Base-by-base conservation (phyloP, 2,888 invertebrate genomes). In the Tipula unca region DNA sequence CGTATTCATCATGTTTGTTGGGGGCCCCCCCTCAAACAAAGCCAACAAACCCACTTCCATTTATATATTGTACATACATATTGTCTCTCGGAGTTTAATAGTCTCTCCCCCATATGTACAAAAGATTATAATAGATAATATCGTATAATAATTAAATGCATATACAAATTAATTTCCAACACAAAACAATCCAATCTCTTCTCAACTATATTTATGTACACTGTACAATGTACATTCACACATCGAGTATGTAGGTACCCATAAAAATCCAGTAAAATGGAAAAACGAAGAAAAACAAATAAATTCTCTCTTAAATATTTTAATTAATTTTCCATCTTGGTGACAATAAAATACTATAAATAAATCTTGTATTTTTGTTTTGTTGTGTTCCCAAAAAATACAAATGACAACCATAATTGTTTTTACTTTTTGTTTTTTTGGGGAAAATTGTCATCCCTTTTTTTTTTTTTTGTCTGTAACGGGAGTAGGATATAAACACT, bases 301-400 rank as follows among this genome's bases (percentile, higher is more conserved):
- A 69, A 69, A 69, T 69, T 69, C 14, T 69, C 69, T 10, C 25
- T 69, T 69, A 69, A 69, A 69, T 69, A 69, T 69, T 69, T 69
- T 69, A 69, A 69, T 69, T 69, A 69, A 69, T 69, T 69, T 69
- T 69, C 69, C 69, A 69, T 69, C 69, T 69, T 69, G 69, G 69
- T 69, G 69, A 69, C 69, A 69, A 69, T 69, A 69, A 69, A 69
- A 69, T 69, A 69, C 69, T 69, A 69, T 69, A 69, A 69, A 69
- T 69, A 69, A 69, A 69, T 69, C 69, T 69, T 69, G 69, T 69
- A 25, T 69, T 69, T 69, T 69, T 69, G 10, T 69, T 69, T 69
- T 69, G 20, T 69, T 69, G 20, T 69, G 2, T 69, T 25, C 69
- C 69, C 20, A 69, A 69, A 69, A 69, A 69, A 69, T 69, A 69